phyloP scores from a whole-genome alignment of 92 coral and sea anemone genomes.

The Galaxea fascicularis region DNA sequence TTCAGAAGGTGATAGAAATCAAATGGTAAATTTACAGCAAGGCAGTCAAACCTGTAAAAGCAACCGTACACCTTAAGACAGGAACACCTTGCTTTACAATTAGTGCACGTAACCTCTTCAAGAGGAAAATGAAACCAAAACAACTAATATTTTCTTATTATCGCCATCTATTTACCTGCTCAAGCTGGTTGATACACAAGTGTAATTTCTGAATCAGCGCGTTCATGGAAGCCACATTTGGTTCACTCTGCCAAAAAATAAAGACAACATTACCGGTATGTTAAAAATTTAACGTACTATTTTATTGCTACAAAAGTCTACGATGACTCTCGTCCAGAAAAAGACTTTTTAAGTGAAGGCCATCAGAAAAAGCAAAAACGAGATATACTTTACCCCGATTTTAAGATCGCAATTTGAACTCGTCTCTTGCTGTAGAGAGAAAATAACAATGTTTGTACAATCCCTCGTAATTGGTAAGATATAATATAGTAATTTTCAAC shows the following conservation, averaged over 20 bases:
- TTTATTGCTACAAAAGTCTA: background rate
- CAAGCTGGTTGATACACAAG: constrained; percentile 93
- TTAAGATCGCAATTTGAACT: constrained; percentile 27
- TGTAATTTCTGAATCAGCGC: constrained; percentile 88
- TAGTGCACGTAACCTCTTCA: background rate
- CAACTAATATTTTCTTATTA: too few species aligned
- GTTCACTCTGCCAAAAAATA: constrained; percentile 74
- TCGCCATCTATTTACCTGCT: constrained; percentile 68
- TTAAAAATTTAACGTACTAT: background rate
- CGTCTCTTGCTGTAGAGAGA: constrained; percentile 15
- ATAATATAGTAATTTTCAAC: too few species aligned
- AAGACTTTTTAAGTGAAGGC: too few species aligned
- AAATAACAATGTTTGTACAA: background rate
- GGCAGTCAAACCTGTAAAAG: too few species aligned
- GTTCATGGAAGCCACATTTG: constrained; percentile 72
- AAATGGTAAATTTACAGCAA: too few species aligned
- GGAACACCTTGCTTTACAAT: too few species aligned
- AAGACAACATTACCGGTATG: background rate
- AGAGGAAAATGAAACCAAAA: background rate
- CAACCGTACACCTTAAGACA: too few species aligned
- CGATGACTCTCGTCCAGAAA: background rate
- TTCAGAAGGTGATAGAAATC: too few species aligned
- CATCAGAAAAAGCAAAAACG: background rate
- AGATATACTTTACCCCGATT: constrained; percentile 18
- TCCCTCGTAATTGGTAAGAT: background rate